A percentile compares a stretch with the other conserved stretches of the same genome.
These are phyloP conservation scores for Arge pagana DNA, from an alignment of 2,888 invertebrate genomes.

Conservation along the genomic window DNA sequence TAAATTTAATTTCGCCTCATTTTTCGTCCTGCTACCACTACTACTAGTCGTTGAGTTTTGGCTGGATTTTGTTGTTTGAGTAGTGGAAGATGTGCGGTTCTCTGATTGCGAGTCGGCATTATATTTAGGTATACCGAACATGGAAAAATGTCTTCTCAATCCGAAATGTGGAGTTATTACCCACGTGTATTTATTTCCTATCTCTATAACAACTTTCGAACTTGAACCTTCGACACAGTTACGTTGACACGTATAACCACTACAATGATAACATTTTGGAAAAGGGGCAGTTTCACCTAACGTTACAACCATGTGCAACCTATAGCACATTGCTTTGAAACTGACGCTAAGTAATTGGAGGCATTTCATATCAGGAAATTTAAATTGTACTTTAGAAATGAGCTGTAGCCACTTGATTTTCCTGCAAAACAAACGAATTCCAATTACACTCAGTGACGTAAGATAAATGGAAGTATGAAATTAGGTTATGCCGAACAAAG, in stretches of 20 bases:
- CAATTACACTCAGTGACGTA: too few species aligned
- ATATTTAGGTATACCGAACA: slow-evolving; percentile 55
- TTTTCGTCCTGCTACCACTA: slow-evolving; percentile 38
- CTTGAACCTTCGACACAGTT: slow-evolving; percentile 54
- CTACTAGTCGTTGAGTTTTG: not conserved
- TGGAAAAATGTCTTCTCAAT: slow-evolving; percentile 51
- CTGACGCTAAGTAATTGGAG: slow-evolving; percentile 51
- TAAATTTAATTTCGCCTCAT: slow-evolving; percentile 48
- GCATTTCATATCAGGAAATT: slow-evolving; percentile 54
- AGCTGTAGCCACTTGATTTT: slow-evolving; percentile 56
- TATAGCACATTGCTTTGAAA: slow-evolving; percentile 56
- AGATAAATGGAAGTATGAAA: too few species aligned
- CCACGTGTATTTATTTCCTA: slow-evolving; percentile 58
- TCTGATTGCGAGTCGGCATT: slow-evolving; percentile 43
- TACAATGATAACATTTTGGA: slow-evolving; percentile 54
- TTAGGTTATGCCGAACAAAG: too few species aligned
- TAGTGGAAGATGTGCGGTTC: slow-evolving; percentile 26
- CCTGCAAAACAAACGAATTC: slow-evolving; percentile 45
- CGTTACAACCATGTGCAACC: slow-evolving; percentile 53
- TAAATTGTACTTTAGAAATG: slow-evolving; percentile 52
- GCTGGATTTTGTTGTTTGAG: slow-evolving; percentile 33
- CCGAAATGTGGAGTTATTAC: slow-evolving; percentile 53
- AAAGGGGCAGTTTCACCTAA: slow-evolving; percentile 49
- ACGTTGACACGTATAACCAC: slow-evolving; percentile 54
- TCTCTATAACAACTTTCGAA: slow-evolving; percentile 56